phyloP scores from a whole-genome alignment of 2,888 invertebrate species.

The Polydrusus cervinus region DNA sequence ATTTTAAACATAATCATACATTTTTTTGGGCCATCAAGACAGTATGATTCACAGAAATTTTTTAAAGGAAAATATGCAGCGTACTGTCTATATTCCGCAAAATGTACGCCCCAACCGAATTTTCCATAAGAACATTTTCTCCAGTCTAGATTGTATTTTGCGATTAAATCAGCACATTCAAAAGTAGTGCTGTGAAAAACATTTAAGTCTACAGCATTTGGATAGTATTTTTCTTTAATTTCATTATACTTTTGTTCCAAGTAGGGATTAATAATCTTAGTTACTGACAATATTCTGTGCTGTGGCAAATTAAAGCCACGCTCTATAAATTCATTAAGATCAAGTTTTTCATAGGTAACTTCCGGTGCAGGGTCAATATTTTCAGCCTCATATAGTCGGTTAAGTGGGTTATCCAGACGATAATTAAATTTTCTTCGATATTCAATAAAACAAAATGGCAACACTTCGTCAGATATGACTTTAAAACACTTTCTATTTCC shows the following conservation, averaged over 20 bases:
- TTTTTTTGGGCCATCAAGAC: background rate
- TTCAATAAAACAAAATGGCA: background rate
- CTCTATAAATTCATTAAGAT: background rate
- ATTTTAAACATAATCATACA: constrained; percentile 4
- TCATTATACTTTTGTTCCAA: constrained; percentile 1
- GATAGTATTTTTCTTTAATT: constrained; percentile 8
- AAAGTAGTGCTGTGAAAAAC: constrained; percentile 4
- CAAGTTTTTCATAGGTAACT: background rate
- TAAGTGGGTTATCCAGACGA: background rate
- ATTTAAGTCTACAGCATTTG: background rate
- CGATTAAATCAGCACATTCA: constrained; percentile 3
- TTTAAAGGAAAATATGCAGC: constrained; percentile 4
- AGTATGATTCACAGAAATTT: background rate
- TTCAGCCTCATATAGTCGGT: background rate
- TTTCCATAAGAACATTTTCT: constrained; percentile 5
- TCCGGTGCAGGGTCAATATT: background rate
- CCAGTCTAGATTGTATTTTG: constrained; percentile 6
- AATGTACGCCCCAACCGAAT: constrained; percentile 10
- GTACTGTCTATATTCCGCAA: background rate
- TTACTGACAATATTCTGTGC: background rate
- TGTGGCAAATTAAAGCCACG: background rate
- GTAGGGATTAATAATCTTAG: background rate
- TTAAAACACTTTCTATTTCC: constrained; percentile 13
- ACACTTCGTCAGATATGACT: background rate
- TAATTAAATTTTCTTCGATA: constrained; percentile 1